Conservation (phyloP, 2,113 vertebrate species). For the Emydocephalus ijimae region DNA sequence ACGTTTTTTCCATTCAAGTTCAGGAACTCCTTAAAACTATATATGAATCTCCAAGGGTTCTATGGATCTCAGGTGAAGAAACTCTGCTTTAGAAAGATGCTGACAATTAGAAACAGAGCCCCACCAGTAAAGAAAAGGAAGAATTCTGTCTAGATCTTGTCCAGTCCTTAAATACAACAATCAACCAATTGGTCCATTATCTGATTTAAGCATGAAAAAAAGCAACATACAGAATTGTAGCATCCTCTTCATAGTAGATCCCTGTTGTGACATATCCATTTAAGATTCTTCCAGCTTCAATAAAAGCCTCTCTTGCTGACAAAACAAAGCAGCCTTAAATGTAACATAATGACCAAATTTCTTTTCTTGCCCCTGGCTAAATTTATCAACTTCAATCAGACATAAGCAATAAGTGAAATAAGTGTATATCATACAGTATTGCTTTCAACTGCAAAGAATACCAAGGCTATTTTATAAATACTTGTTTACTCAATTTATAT, state of each 20-base stretch:
- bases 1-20: not conserved
- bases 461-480: not conserved
- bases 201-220: not conserved
- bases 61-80: not conserved
- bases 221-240: conserved; percentile 65
- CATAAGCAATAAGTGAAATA: not conserved
- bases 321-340: conserved; percentile 44
- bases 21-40: not conserved
- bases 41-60: not conserved
- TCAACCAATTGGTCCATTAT: not conserved
- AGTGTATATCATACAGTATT: not conserved
- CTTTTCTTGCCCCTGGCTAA: conserved; percentile 11
- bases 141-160: not conserved
- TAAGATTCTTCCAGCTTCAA: conserved; percentile 73
- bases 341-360: not conserved
- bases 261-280: conserved; percentile 75
- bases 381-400: not conserved
- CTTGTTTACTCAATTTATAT: not conserved
- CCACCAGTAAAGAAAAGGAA: not conserved
- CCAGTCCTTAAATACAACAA: not conserved
- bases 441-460: not conserved
- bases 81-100: not conserved
- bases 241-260: conserved; percentile 74
- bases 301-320: conserved; percentile 73
- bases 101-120: not conserved